Evolutionary conservation across 1,140 invertebrate genomes (phyloP), one percentile per base, ranked within the genome.

Genomic region (Delia radicum): DNA sequence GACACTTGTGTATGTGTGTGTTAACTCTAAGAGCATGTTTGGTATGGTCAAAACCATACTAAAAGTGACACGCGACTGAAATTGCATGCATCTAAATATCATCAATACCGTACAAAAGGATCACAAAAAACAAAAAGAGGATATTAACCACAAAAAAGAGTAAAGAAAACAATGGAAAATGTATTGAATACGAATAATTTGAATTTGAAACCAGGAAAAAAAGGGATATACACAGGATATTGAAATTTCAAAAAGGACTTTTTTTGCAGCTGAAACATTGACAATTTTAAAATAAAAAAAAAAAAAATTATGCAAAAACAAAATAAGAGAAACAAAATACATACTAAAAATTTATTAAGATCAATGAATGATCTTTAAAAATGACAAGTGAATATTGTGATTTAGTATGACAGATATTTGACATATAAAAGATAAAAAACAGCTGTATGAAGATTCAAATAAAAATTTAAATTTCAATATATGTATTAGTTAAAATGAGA

Each of bases 361-460:
- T 21, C 55, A 21, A 10, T 61, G 62, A 27, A 8, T 21, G n/a
- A 33, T 31, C 27, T 31, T 31, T 3, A 4, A 0, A 31, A 69
- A 69, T 55, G 48, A 55, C 65, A 69, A 69, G 65, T 69, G 65
- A 31, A 69, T 18, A 69, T 69, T 69, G 7, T 69, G 65, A 69
- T 69, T 69, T 69, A 69, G n/a, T 31, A 69, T 33, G 29, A 69
- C 29, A 24, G 63, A 69, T 69, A 55, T 55, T 21, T 37, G 29
- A 69, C 29, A 69, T 37, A 33, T 10, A 4, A 37, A 63, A 27
- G 28, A 63, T 37, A 3, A 37, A 2, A 63, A 27, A 27, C 62
- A 63, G 62, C 62, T 63, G 62, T 27, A 24, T 3, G 1, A 13
- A 6, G 5, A 37, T 2, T 37, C 8, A 37, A 13, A 37, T 37